Evolutionary conservation across 2,888 invertebrate genomes (phyloP).

Genomic region (Drosophila flavopinicola): DNA sequence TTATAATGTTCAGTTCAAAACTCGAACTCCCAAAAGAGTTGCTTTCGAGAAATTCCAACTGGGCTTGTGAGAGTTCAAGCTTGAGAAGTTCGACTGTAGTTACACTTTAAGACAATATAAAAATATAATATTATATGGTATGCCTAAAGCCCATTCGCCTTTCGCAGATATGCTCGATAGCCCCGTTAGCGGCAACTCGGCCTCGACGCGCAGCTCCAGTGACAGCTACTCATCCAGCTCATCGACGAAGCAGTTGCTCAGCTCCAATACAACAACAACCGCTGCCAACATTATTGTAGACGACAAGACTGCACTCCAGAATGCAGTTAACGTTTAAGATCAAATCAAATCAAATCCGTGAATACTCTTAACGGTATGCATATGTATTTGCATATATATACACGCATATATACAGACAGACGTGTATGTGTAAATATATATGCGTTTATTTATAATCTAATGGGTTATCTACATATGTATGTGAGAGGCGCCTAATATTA

Average conservation of each 20-base stretch:
- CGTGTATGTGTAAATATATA: conserved; percentile 5
- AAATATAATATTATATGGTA: no score
- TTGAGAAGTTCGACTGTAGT: no score
- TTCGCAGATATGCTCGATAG: conserved; percentile 86
- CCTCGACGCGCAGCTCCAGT: conserved; percentile 88
- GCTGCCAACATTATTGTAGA: conserved; percentile 82
- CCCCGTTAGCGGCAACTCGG: conserved; percentile 86
- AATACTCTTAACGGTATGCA: conserved; percentile 1
- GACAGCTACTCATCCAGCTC: conserved; percentile 93
- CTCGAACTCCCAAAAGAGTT: no score
- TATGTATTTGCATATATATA: conserved; percentile 8
- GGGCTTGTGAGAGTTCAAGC: no score
- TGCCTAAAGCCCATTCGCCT: not conserved
- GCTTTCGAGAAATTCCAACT: no score
- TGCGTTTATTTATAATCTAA: not conserved
- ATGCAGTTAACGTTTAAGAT: conserved; percentile 83
- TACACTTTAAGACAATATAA: no score
- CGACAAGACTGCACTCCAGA: conserved; percentile 82
- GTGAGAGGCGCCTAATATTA: conserved; percentile 4
- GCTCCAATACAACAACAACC: conserved; percentile 84
- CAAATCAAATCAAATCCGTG: not conserved
- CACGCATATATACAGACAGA: not conserved
- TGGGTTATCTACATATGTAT: not conserved
- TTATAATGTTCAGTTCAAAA: no score
- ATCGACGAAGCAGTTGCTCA: conserved; percentile 90